A percentile compares a stretch with the other conserved stretches of the same genome.
Evolutionary conservation across 92 coral and sea anemone species (phyloP).

Genomic region (Paragorgia papillata): DNA sequence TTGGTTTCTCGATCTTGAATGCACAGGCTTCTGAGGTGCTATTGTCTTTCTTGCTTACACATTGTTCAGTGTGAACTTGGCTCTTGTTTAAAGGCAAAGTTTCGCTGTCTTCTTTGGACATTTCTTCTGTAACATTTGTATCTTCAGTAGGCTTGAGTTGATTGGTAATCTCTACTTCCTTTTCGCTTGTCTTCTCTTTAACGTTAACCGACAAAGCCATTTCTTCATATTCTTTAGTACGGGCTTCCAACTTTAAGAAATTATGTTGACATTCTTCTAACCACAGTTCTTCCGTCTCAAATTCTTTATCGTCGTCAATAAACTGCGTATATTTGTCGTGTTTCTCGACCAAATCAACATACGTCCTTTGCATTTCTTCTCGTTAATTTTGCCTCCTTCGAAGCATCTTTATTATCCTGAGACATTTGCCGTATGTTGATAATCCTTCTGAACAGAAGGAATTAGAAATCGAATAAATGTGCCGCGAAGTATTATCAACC

Average conservation of each 20-base stretch:
- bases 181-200: too few species aligned
- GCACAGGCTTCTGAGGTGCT: too few species aligned
- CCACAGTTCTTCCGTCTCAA: slow-evolving; percentile 56
- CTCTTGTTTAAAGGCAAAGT: too few species aligned
- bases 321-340: slow-evolving; percentile 48
- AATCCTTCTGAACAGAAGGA: too few species aligned
- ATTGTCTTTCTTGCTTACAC: too few species aligned
- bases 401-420: neutral
- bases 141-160: too few species aligned
- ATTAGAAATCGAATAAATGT: too few species aligned
- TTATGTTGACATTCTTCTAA: slow-evolving; percentile 57
- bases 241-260: slow-evolving; percentile 50
- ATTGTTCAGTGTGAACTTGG: too few species aligned
- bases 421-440: too few species aligned
- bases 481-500: neutral
- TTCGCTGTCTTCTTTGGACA: too few species aligned
- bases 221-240: slow-evolving; percentile 28
- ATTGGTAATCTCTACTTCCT: too few species aligned
- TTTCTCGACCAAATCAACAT: slow-evolving; percentile 50
- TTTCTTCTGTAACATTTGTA: too few species aligned
- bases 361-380: slow-evolving; percentile 58
- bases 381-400: slow-evolving; percentile 50
- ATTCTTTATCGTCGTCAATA: slow-evolving; percentile 55
- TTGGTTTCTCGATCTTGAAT: slow-evolving; percentile 59
- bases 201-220: neutral